Percentiles rank a stretch among this genome's conserved stretches.
phyloP scores from a whole-genome alignment of 2,113 vertebrate species.

The Pterophyllum scalare region DNA sequence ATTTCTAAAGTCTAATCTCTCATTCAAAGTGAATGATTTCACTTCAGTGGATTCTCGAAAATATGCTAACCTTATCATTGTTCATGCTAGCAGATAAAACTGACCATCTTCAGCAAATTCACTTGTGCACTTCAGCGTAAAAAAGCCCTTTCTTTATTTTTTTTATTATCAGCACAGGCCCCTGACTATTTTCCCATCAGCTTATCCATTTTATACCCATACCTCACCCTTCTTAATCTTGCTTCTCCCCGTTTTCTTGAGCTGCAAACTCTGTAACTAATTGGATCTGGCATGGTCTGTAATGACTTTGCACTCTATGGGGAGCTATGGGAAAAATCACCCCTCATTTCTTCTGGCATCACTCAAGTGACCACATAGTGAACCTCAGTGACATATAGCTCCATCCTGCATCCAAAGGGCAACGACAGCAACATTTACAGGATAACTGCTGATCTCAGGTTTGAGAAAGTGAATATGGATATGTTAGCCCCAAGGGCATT shows the following conservation, averaged over 20 bases:
- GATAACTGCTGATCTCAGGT: constrained; percentile 46
- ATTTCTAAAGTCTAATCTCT: constrained; percentile 73
- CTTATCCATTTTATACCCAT: constrained; percentile 57
- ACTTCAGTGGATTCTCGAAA: constrained; percentile 71
- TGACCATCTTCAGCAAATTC: constrained; percentile 68
- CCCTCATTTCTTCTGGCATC: constrained; percentile 74
- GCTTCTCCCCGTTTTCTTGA: constrained; percentile 54
- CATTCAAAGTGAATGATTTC: constrained; percentile 75
- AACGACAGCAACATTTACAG: constrained; percentile 35
- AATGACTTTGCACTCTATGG: constrained; percentile 75
- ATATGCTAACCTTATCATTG: constrained; percentile 69
- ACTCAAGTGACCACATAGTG: constrained; percentile 74
- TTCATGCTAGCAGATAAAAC: constrained; percentile 63
- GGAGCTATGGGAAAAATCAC: constrained; percentile 73
- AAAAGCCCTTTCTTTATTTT: constrained; percentile 43
- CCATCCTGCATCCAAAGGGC: constrained; percentile 33
- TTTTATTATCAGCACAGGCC: constrained; percentile 42
- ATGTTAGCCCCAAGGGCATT: background rate
- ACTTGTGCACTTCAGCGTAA: constrained; percentile 51
- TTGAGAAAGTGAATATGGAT: constrained; percentile 3
- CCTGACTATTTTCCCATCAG: constrained; percentile 53
- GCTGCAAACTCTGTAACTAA: constrained; percentile 77
- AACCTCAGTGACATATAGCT: constrained; percentile 50
- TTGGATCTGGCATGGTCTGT: constrained; percentile 77
- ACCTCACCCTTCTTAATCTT: constrained; percentile 44